Percentiles rank a stretch among this genome's conserved stretches.
Conservation (phyloP, 2,113 vertebrate genomes). For the Pygoscelis adeliae region DNA sequence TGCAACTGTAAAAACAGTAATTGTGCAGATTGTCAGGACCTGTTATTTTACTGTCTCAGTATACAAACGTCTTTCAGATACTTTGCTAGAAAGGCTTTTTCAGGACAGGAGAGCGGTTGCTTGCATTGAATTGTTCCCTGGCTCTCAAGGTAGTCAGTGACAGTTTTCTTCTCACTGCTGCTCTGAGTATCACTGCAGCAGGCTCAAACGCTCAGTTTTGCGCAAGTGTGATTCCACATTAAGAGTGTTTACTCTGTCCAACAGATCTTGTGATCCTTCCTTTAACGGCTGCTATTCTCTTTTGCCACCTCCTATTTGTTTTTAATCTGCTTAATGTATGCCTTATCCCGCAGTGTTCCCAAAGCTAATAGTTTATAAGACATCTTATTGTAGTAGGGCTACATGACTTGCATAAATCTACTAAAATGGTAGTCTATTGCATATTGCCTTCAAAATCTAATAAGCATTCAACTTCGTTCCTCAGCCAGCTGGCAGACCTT, state of each 20-base stretch:
- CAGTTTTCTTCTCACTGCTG: not conserved
- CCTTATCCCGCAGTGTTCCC: conserved; percentile 8
- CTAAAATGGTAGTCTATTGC: not conserved
- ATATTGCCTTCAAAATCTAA: not conserved
- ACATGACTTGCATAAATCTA: conserved; percentile 61
- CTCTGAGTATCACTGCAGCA: not conserved
- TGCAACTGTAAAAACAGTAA: not conserved
- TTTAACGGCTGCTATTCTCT: conserved; percentile 23
- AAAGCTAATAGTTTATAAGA: conserved; percentile 41
- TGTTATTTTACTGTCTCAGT: not conserved
- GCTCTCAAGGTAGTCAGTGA: not conserved
- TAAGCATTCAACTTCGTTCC: not conserved
- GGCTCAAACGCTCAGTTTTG: not conserved
- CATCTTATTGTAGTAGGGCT: not conserved
- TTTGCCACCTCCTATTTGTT: conserved; percentile 39
- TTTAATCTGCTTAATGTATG: conserved; percentile 60
- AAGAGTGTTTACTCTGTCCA: conserved; percentile 24
- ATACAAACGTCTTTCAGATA: not conserved
- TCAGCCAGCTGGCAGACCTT: conserved; percentile 7
- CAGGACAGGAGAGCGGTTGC: not conserved
- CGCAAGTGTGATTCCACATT: conserved; percentile 11
- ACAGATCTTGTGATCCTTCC: conserved; percentile 39
- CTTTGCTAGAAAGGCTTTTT: not conserved
- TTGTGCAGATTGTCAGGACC: not conserved
- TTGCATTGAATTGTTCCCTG: not conserved